phyloP scores from a whole-genome alignment of 2,888 invertebrate species.

The Sarcophaga variegata region DNA sequence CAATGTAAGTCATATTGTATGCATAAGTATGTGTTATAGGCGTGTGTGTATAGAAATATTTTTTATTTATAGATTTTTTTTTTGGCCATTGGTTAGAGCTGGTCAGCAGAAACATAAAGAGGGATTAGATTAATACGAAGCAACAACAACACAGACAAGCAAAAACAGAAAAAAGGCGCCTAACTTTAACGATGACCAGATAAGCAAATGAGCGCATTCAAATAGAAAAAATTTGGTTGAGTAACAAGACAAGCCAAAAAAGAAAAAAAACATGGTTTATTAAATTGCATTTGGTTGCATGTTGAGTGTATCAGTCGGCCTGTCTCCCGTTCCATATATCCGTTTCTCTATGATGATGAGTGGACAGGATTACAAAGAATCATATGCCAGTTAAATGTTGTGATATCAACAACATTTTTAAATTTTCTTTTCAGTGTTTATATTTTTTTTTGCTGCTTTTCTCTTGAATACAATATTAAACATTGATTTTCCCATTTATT shows the following conservation, averaged over 20 bases:
- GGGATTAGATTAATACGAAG: slow-evolving; percentile 54
- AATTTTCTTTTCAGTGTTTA: neutral
- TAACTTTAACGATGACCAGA: slow-evolving; percentile 54
- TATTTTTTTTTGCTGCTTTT: neutral
- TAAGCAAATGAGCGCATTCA: slow-evolving; percentile 63
- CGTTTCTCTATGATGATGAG: slow-evolving; percentile 53
- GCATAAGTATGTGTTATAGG: neutral
- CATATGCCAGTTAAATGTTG: slow-evolving; percentile 59
- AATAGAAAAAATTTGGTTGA: slow-evolving; percentile 58
- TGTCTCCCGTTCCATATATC: neutral
- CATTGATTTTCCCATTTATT: slow-evolving; percentile 57
- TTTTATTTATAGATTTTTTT: neutral
- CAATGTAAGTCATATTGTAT: slow-evolving; percentile 7
- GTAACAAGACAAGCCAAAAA: slow-evolving; percentile 23
- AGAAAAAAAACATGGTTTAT: neutral
- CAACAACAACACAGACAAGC: neutral
- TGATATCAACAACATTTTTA: slow-evolving; percentile 56
- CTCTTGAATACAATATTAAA: slow-evolving; percentile 14
- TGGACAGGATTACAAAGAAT: slow-evolving; percentile 59
- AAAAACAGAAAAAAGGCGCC: slow-evolving; percentile 51
- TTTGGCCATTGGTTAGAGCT: slow-evolving; percentile 28
- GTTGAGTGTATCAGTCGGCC: slow-evolving; percentile 29
- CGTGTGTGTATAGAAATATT: neutral
- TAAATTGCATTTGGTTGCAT: slow-evolving; percentile 38
- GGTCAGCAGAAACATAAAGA: slow-evolving; percentile 11